Evolutionary conservation across 2,797 vertebrate species (phyloP).

Genomic region (Meriones psammophilus): DNA sequence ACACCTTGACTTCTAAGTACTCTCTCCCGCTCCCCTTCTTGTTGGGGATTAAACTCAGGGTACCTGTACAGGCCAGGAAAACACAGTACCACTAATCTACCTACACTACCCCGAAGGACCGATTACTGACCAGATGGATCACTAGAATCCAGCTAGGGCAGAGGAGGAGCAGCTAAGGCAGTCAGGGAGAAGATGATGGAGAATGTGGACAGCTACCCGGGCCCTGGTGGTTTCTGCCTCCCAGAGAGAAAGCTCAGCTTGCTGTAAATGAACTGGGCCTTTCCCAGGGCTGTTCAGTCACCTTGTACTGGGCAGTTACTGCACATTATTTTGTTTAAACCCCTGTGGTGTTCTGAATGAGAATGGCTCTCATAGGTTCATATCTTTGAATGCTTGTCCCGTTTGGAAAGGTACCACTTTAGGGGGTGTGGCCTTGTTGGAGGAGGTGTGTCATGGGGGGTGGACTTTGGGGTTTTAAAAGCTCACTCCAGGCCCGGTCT

Average conservation of each 20-base stretch:
- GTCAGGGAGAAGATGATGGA: background rate
- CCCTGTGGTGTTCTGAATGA: background rate
- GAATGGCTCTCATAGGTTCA: background rate
- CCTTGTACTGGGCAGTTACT: background rate
- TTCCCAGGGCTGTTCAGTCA: background rate
- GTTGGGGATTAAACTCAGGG: background rate
- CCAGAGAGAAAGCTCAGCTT: background rate
- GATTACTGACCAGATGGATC: background rate
- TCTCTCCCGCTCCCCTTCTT: background rate
- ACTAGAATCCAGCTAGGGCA: background rate
- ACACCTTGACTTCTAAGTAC: constrained; percentile 3
- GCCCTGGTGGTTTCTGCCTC: background rate
- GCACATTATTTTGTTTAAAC: background rate
- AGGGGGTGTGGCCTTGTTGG: background rate
- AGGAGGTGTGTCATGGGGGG: background rate
- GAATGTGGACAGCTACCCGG: background rate
- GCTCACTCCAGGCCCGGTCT: background rate
- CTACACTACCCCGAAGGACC: background rate
- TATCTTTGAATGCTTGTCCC: background rate
- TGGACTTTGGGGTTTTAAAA: background rate
- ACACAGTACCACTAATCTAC: background rate
- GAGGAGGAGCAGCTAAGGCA: background rate
- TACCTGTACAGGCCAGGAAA: background rate
- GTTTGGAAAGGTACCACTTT: background rate
- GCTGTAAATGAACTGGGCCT: background rate